phyloP scores from a whole-genome alignment of 2,888 invertebrate genomes.

The Polydrusus cervinus region DNA sequence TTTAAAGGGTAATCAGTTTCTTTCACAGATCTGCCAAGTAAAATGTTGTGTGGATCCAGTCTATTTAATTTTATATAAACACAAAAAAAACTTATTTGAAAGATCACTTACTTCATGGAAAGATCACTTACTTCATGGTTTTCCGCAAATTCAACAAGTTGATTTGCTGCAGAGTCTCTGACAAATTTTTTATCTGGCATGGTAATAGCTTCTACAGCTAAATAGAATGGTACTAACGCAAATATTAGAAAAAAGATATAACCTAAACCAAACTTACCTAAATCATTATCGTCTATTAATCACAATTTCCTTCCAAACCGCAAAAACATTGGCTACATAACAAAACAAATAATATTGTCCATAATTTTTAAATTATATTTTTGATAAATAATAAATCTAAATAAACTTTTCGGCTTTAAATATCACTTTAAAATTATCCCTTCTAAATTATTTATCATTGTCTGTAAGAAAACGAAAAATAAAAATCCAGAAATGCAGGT shows the following conservation, averaged over 20 bases:
- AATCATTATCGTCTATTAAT: not conserved
- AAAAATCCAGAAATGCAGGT: too few species aligned
- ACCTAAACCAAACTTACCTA: not conserved
- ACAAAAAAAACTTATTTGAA: too few species aligned
- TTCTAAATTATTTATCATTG: too few species aligned
- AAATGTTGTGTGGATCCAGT: not conserved
- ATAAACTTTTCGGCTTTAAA: too few species aligned
- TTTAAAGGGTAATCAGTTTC: too few species aligned
- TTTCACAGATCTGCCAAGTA: not conserved
- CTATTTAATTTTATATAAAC: not conserved
- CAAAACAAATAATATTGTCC: too few species aligned
- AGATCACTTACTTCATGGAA: slow-evolving; percentile 59
- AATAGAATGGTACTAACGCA: not conserved
- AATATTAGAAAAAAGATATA: not conserved
- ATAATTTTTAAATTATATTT: too few species aligned
- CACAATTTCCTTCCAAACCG: not conserved
- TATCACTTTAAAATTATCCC: too few species aligned
- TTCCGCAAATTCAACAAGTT: slow-evolving; percentile 63
- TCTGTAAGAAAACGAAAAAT: too few species aligned
- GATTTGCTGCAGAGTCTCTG: slow-evolving; percentile 64
- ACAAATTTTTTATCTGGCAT: slow-evolving; percentile 26
- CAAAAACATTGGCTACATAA: slow-evolving; percentile 3
- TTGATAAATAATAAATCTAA: not conserved
- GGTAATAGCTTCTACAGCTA: not conserved
- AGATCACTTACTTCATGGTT: slow-evolving; percentile 61